Conservation (phyloP, 92 coral and sea anemone genomes). For the Epizoanthus scotinus region DNA sequence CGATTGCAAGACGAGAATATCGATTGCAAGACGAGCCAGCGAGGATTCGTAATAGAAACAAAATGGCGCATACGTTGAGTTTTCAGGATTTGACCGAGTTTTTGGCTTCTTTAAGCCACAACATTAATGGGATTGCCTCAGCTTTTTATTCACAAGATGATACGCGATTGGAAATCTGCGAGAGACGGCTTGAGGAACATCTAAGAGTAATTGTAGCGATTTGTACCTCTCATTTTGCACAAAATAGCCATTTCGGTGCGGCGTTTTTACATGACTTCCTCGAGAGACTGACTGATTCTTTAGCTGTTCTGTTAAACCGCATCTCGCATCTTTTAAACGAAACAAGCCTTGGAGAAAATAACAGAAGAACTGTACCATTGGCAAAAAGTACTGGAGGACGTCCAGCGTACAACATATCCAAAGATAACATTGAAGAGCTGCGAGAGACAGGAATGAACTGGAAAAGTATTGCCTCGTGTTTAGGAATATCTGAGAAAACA, state of each 20-base stretch:
- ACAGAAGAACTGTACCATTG: conserved; percentile 17
- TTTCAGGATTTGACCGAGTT: conserved; percentile 26
- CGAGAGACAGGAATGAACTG: conserved; percentile 39
- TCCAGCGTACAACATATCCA: conserved; percentile 19
- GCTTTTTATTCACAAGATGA: conserved; percentile 13
- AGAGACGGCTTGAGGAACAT: conserved; percentile 26
- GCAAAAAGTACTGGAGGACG: conserved; percentile 22
- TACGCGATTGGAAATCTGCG: conserved; percentile 28
- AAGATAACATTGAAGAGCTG: conserved; percentile 28
- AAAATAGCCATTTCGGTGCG: conserved; percentile 19
- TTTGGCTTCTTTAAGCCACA: conserved; percentile 9
- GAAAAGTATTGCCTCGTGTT: conserved; percentile 34
- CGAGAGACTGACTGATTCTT: conserved; percentile 12
- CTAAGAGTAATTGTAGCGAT: conserved; percentile 30
- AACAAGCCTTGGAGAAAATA: conserved; percentile 15
- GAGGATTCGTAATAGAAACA: too few relatives aligned
- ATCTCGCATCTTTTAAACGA: conserved; percentile 19
- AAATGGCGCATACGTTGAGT: too few relatives aligned
- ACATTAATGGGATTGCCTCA: conserved; percentile 17
- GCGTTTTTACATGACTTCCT: conserved; percentile 8
- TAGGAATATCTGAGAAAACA: conserved; percentile 41
- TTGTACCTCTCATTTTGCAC: conserved; percentile 22
- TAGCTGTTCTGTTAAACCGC: conserved; percentile 19
- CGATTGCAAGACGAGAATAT: too few relatives aligned
- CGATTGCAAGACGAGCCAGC: too few relatives aligned